These are phyloP conservation scores for Sinohyriopsis cumingii DNA, from an alignment of 2,888 invertebrate genomes.

Conservation along the genomic window DNA sequence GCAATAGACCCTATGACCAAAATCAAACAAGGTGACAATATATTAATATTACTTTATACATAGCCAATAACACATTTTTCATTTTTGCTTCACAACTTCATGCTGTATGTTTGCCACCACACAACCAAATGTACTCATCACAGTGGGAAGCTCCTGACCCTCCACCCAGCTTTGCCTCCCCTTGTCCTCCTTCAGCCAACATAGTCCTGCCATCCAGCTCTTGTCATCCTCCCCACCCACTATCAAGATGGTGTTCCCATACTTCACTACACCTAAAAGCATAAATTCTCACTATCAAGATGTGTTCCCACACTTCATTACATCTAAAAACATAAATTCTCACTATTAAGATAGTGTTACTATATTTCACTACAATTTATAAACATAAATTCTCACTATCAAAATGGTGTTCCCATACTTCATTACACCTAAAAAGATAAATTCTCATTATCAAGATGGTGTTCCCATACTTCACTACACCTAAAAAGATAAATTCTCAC, in stretches of 20 bases:
- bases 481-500: too few relatives aligned
- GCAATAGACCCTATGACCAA: too few relatives aligned
- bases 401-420: not conserved
- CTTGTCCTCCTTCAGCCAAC: slow-evolving; percentile 59
- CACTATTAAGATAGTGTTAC: slow-evolving; percentile 25
- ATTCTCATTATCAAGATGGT: too few relatives aligned
- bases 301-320: too few relatives aligned
- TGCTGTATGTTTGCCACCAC: slow-evolving; percentile 66
- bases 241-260: slow-evolving; percentile 64
- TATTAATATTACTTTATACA: too few relatives aligned
- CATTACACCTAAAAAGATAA: too few relatives aligned
- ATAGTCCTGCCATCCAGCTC: slow-evolving; percentile 70
- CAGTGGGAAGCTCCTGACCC: slow-evolving; percentile 67
- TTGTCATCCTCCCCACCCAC: slow-evolving; percentile 70
- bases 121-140: slow-evolving; percentile 70
- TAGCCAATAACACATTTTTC: not conserved
- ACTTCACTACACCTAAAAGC: slow-evolving; percentile 51
- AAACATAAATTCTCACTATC: not conserved
- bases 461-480: too few relatives aligned
- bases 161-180: slow-evolving; percentile 64
- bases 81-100: slow-evolving; percentile 43
- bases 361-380: slow-evolving; percentile 10
- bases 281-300: too few relatives aligned
- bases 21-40: too few relatives aligned
- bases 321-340: too few relatives aligned